Evolutionary conservation across 2,888 invertebrate genomes (phyloP), one percentile per base, ranked within the genome.

Genomic region (Drosophila bunnanda): DNA sequence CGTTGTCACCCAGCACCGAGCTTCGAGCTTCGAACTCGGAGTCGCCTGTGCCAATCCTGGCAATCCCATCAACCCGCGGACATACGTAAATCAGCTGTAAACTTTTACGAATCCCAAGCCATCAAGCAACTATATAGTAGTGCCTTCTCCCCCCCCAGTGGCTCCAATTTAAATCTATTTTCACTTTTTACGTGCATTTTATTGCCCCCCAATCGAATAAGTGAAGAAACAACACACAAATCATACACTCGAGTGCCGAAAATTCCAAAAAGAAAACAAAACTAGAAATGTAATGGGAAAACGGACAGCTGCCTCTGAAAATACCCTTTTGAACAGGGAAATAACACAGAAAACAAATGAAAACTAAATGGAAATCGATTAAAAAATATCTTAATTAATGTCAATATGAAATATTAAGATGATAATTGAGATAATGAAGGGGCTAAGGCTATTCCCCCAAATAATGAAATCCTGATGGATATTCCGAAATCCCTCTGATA

Each of bases 1-100:
- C 80, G 65, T 77, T 88, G 88, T 80, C 88, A 82, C 88, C 34
- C 20, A 34, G 25, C 20, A 5, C 9, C 13, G 5, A 32, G 8
- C 20, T 20, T 10, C 10, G 30, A 38, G 43, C 17, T 34, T 8
- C 9, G 4, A 15, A 2, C 22, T 25, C 43, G 7, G 15, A 4
- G 9, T 17, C 12, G 10, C 17, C 39, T 22, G 41, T 1, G 13
- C 15, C 15, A 46, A 46, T 20, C 38, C 39, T n/a, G 53, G 22
- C 56, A 54, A 54, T 57, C 68, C 53, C 53, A 20, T 22, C 20
- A 1, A 9, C 2, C 34, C 10, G 53, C 36, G 28, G 38, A 57
- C 73, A 38, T 68, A 70, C 66, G 67, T 48, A 66, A 68, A 68
- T 59, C 48, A 43, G 52, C 41, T 54, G 39, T 34, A 34, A 69